phyloP scores from a whole-genome alignment of 1,140 invertebrate species.

The Holotrichia oblita region DNA sequence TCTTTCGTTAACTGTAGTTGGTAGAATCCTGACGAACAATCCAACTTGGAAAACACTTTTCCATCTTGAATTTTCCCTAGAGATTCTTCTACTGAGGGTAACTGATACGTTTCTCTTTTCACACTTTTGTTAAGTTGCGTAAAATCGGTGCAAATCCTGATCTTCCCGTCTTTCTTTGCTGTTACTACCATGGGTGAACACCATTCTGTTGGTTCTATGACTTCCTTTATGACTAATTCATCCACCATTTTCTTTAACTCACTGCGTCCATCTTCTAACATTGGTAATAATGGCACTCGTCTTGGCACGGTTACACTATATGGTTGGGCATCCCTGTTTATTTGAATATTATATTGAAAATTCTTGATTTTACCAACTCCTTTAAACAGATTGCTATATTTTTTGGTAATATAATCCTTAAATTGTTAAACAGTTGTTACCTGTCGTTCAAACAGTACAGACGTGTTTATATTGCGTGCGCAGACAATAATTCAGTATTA shows the following conservation, averaged over 20 bases:
- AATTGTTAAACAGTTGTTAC: too few species aligned
- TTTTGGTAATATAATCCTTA: neutral
- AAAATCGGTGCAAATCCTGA: slow-evolving; percentile 39
- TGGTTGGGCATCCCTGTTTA: neutral
- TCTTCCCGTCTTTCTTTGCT: neutral
- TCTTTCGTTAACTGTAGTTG: slow-evolving; percentile 56
- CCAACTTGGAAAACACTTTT: slow-evolving; percentile 55
- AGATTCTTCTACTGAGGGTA: neutral
- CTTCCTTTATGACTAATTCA: too few species aligned
- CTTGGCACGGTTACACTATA: neutral
- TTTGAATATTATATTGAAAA: neutral
- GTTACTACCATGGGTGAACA: neutral
- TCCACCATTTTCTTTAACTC: neutral
- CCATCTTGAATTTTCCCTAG: slow-evolving; percentile 47
- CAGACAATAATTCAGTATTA: too few species aligned
- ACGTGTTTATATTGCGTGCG: too few species aligned
- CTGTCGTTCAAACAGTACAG: too few species aligned
- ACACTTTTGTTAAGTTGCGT: neutral
- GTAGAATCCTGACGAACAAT: slow-evolving; percentile 57
- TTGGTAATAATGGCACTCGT: neutral
- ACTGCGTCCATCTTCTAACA: neutral
- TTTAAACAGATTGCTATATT: neutral
- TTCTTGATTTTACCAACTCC: neutral
- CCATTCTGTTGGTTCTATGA: slow-evolving; percentile 38
- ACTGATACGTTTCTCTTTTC: neutral